Base-by-base conservation (phyloP, 2,888 invertebrate species). In the Epinotia nisella region DNA sequence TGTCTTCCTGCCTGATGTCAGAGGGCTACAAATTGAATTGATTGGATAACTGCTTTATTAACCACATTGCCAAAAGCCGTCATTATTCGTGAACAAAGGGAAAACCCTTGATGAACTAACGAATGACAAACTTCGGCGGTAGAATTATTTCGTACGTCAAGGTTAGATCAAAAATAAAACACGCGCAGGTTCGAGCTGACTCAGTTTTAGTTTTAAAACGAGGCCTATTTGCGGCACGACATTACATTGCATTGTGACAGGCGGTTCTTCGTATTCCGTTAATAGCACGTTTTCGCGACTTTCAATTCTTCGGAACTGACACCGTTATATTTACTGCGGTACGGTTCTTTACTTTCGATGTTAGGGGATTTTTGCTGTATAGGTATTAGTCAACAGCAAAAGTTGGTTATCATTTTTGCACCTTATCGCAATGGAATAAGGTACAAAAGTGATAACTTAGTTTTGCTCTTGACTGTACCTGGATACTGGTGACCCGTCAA, bases 121-220 rank as follows among this genome's bases (percentile, higher is more conserved):
- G 15, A 15, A 15, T n/a, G 4, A 49, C 41, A 41, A 15, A 45
- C n/a, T 49, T 7, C n/a, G 49, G n/a, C n/a, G 49, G 1, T n/a
- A 49, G 5, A 49, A 41, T 39, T 39, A 4, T 65, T n/a, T 62
- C 45, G n/a, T 17, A n/a, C n/a, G n/a, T 10, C 45, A 71, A 75
- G 70, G 75, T 41, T 35, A 17, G 29, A n/a, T 15, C 62, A 65
- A 53, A 75, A 76, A 74, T 71, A 73, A 74, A 73, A 65, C 73
- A 56, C 39, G 19, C 4, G 11, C 7, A 67, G 29, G 53, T 75
- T 76, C 76, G 75, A 76, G 75, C 64, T 81, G 82, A 82, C 75
- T 82, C 82, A 81, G 79, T 59, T 75, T 76, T 76, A 76, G 76
- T 76, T 76, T 75, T 77, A 77, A 76, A 67, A 75, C 70, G 74